Evolutionary conservation across 2,888 invertebrate genomes (phyloP).

Genomic region (Phaonia tiefii): DNA sequence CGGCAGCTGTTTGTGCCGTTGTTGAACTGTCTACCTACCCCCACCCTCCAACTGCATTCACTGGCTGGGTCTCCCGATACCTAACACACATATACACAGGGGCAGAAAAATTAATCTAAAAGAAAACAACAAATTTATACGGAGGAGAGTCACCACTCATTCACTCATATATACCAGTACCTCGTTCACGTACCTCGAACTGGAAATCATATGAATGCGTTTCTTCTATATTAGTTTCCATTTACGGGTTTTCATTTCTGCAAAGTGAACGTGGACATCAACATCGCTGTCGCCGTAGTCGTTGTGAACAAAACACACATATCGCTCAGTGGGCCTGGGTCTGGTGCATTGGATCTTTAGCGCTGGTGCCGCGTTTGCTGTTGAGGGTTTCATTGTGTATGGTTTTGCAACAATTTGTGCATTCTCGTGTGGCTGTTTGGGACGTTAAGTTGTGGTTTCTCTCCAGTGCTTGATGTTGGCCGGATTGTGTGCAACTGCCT

Average conservation of each 20-base stretch:
- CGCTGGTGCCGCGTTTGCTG: neutral
- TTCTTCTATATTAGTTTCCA: conserved; percentile 26
- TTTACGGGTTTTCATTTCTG: conserved; percentile 40
- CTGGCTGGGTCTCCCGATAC: neutral
- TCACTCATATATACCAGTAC: neutral
- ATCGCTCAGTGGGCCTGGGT: neutral
- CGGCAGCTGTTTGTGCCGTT: conserved; percentile 53
- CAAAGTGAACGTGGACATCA: conserved; percentile 51
- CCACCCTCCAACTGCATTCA: conserved; percentile 24
- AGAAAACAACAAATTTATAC: conserved; percentile 19
- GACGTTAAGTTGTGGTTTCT: conserved; percentile 49
- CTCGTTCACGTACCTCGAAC: neutral
- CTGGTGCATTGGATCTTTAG: neutral
- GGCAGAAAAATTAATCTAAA: conserved; percentile 22
- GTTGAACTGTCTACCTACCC: conserved; percentile 35
- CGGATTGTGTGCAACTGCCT: conserved; percentile 26
- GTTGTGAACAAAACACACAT: neutral
- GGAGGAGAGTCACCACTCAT: conserved; percentile 7
- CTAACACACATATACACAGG: neutral
- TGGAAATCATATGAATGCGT: conserved; percentile 13
- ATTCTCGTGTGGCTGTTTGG: conserved; percentile 60
- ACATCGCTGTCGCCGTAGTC: neutral
- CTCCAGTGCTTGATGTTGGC: conserved; percentile 39
- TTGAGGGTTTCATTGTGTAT: conserved; percentile 30
- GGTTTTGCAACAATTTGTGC: conserved; percentile 41